A percentile compares a stretch with the other conserved stretches of the same genome.
Conservation (phyloP, 2,113 vertebrate species). For the Oryzias javanicus region DNA sequence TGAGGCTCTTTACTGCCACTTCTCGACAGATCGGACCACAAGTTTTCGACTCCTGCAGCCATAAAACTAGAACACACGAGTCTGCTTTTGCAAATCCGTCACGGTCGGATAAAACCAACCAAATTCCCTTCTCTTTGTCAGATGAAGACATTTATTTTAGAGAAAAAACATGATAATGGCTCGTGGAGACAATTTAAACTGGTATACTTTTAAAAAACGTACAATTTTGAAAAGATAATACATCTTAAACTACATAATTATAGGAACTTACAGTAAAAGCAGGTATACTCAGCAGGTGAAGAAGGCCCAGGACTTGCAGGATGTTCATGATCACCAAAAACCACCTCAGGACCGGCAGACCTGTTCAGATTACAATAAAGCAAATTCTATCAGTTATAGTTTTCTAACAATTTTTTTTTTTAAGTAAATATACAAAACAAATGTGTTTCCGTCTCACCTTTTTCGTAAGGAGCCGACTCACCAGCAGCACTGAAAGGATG, state of each 20-base stretch:
- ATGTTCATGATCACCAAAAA: conserved; percentile 48
- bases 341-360: not conserved
- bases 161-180: not conserved
- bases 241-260: not conserved
- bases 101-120: not conserved
- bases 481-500: conserved; percentile 13
- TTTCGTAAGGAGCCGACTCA: not conserved
- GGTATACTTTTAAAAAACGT: too few relatives aligned
- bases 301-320: conserved; percentile 53
- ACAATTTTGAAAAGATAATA: not conserved
- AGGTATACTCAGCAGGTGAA: conserved; percentile 53
- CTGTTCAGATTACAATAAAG: too few relatives aligned
- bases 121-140: not conserved
- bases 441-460: conserved; percentile 33
- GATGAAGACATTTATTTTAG: not conserved
- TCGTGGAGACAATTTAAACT: too few relatives aligned
- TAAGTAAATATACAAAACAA: not conserved
- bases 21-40: not conserved
- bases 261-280: conserved; percentile 57
- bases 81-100: not conserved
- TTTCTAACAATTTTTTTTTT: not conserved
- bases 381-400: not conserved
- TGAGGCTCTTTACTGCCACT: not conserved
- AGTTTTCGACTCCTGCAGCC: not conserved
- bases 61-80: not conserved